Evolutionary conservation across 1,140 invertebrate genomes (phyloP), one percentile per base, ranked within the genome.

Genomic region (Aphelinus atriplicis): DNA sequence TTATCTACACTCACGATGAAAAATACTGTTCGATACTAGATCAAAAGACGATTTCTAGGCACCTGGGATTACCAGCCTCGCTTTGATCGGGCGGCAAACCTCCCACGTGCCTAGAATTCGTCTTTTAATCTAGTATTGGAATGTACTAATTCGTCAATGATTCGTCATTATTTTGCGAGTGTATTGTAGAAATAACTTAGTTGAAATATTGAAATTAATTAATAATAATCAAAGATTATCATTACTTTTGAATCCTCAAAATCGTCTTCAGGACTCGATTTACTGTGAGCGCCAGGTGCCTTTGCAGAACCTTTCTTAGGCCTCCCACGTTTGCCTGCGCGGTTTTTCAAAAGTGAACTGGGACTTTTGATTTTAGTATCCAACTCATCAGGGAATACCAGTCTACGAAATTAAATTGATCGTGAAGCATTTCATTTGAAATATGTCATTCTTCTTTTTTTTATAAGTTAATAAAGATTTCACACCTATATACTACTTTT

Each of bases 401-500:
- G 84, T 61, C 87, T 86, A 71, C 46, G 76, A 77, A 77, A 67
- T 68, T 63, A 73, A 77, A 62, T 26, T 26, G 26, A 26, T 26
- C 26, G 26, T 26, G 26, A 26, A 26, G 26, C 26, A 26, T 26
- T 26, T 26, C 26, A 26, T 26, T 26, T 26, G 26, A 26, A 26
- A 26, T 26, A 26, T 26, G 26, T 26, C 26, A 26, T 26, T 26
- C 26, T 26, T 26, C 26, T 56, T 2, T 64, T 56, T 7, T 64
- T 63, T 1, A 60, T 2, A 42, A n/a, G 26, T 10, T 7, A 10
- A 26, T 26, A 7, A 61, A 67, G 61, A 70, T 56, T 71, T 75
- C 69, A 71, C 76, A 89, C 88, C 88, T 88, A 78, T 92, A 93
- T 45, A 92, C 89, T 77, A 92, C 90, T 80, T 88, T 88, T 81